Conservation (phyloP, 2,797 vertebrate species). For the Sebastes goodei region DNA sequence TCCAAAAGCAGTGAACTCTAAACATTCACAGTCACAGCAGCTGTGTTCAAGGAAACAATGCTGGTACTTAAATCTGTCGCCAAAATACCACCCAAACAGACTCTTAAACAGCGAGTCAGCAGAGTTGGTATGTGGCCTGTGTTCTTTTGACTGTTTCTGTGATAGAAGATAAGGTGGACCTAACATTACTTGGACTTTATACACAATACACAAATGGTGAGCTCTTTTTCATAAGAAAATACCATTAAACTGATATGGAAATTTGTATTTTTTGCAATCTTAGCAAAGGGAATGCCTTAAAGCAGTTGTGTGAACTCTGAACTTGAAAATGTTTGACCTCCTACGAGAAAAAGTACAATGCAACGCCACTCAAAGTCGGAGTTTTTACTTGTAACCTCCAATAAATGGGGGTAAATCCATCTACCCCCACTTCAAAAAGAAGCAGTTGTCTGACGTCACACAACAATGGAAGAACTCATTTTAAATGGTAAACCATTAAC, state of each 20-base stretch:
- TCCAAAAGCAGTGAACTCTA: not conserved
- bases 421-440: no score
- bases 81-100: conserved; percentile 6
- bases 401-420: no score
- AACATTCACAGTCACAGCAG: conserved; percentile 10
- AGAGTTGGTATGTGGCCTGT: not conserved
- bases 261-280: not conserved
- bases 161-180: not conserved
- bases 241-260: not conserved
- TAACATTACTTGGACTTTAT: not conserved
- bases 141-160: not conserved
- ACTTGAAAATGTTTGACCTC: no score
- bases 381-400: no score
- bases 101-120: conserved; percentile 12
- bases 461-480: no score
- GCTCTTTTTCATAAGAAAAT: not conserved
- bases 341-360: no score
- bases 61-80: conserved; percentile 5
- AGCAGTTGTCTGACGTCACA: no score
- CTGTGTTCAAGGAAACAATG: not conserved
- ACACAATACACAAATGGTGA: not conserved
- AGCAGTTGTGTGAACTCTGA: not conserved
- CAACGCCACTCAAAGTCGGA: rapidly evolving
- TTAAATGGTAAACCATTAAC: no score
- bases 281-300: not conserved